Evolutionary conservation across 1,140 invertebrate species (phyloP), one percentile per base, ranked within the genome.

Genomic region (Ceratina japonica): DNA sequence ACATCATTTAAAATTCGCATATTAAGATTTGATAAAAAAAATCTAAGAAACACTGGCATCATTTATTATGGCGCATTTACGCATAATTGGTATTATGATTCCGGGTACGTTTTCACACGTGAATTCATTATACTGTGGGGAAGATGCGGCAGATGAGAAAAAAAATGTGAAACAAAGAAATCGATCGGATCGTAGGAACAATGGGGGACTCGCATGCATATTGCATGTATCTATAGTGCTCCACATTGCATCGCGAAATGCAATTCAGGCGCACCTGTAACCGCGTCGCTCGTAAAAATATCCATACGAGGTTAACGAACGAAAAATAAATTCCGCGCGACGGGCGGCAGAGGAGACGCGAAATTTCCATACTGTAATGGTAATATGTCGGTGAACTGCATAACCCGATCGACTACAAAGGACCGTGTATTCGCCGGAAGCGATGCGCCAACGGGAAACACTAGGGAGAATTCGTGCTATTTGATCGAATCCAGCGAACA

Each of bases 241-340:
- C 5, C 49, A 22, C 24, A 61, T 56, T 56, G 49, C 8, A 24
- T 15, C 22, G 68, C 49, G 62, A 78, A 78, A 71, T 16, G 68
- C 20, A 8, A 77, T 70, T 62, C 58, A 16, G 51, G 18, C 69
- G 20, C 68, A 78, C 75, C 69, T 78, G 59, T 63, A 56, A 72
- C 31, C 16, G 16, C 27, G 20, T n/a, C 8, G 18, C 54, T 71
- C 58, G 58, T 71, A 73, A 73, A 73, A 63, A 73, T 64, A 71
- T 77, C 51, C 51, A 65, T 58, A 20, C 61, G 37, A 27, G 69
- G 59, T 79, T 51, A 70, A 13, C 61, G 76, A 73, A 73, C 59
- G 61, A 73, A 56, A 79, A 64, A 73, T 64, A 52, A 64, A 78
- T 72, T 63, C 68, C n/a, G 22, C 2, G 22, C 37, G 64, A 69